These are phyloP conservation scores for Gobius niger DNA, from an alignment of 2,113 vertebrate genomes.

Conservation along the genomic window DNA sequence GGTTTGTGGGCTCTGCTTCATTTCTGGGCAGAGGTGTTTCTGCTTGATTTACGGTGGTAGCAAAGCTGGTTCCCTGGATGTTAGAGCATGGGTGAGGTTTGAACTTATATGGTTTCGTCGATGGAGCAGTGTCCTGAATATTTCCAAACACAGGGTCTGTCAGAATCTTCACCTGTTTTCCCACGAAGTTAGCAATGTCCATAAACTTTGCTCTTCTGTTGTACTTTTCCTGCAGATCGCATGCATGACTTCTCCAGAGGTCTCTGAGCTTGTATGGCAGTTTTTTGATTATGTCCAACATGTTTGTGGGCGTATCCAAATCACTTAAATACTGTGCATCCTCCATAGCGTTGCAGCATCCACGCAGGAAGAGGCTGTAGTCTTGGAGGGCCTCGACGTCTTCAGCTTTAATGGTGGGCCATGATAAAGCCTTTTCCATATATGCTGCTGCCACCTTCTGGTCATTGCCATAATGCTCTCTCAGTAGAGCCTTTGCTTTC, in stretches of 20 bases:
- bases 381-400: not conserved
- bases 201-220: not conserved
- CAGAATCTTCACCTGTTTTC: not conserved
- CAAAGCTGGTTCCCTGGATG: too few relatives aligned
- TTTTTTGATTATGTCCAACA: not conserved
- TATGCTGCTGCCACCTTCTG: not conserved
- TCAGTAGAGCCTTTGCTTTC: not conserved
- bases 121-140: not conserved
- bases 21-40: too few relatives aligned
- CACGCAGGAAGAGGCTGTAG: not conserved
- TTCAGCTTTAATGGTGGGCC: not conserved
- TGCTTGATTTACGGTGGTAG: too few relatives aligned
- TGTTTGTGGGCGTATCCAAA: not conserved
- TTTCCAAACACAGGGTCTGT: not conserved
- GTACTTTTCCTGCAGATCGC: not conserved
- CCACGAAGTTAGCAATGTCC: not conserved
- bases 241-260: not conserved
- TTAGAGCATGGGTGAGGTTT: not conserved
- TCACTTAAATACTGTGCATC: conserved; percentile 1
- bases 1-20: too few relatives aligned
- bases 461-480: not conserved
- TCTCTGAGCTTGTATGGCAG: not conserved
- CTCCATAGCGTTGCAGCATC: not conserved
- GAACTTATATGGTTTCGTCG: not conserved
- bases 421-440: too few relatives aligned